Base-by-base conservation (phyloP, 2,797 vertebrate species). In the Semaprochilodus insignis region DNA sequence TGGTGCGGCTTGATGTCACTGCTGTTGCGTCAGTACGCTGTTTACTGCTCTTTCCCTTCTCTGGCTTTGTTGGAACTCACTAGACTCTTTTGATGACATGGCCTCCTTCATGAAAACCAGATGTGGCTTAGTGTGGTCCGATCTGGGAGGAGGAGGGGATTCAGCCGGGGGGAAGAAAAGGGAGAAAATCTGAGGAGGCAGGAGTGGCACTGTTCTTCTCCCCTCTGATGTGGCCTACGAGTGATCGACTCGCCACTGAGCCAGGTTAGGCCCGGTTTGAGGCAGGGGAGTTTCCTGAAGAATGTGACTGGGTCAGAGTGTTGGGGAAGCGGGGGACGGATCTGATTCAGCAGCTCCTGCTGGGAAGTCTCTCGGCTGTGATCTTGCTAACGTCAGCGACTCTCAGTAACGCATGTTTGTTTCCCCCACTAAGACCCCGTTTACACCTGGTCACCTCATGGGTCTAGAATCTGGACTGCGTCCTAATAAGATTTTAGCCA, bases 311-410 rank as follows among this genome's bases (percentile, higher is more conserved):
- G 91, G 91, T 93, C 88, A 89, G 81, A 59, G 31, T 0, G 17
- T 82, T 78, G 54, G 23, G 59, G 67, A 65, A 67, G 21, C 25
- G 69, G 78, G 59, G 36, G 76, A 81, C 72, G 55, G 78, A n/a
- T 57, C 90, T 93, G 93, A 93, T 91, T 94, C 94, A 94, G 92
- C 93, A 92, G 63, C 87, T 91, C 83, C 70, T 85, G 72, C 71
- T 85, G 72, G 80, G 87, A 85, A 91, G 87, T 85, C 89, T 89
- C 19, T 55, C 77, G 81, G 82, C 85, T 83, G 67, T 87, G 87
- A 89, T 91, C 78, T 80, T 85, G 87, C 92, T 90, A 82, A 88
- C 88, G 81, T 78, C 87, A 90, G 87, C 85, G 89, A 86, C 81
- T 40, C 52, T 62, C 51, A 15, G n/a, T 48, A 55, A 54, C 6